A percentile compares a stretch with the other conserved stretches of the same genome.
phyloP scores from a whole-genome alignment of 2,113 vertebrate species.

The Mugil cephalus region DNA sequence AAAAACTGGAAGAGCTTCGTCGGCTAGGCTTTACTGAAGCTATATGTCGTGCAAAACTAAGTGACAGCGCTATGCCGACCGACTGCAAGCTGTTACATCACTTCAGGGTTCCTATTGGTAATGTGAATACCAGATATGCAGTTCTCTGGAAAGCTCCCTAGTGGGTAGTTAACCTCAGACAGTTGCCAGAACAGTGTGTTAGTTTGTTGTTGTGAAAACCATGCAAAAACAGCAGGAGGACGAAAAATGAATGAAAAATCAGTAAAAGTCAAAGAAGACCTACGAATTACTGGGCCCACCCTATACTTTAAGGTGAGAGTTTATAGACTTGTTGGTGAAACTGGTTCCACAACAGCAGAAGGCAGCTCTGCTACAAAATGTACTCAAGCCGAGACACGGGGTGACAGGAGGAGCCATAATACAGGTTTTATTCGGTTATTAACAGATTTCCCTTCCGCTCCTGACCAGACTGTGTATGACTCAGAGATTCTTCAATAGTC shows the following conservation, averaged over 20 bases:
- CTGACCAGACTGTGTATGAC: conserved; percentile 20
- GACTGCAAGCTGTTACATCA: too few relatives aligned
- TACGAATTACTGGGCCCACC: background rate
- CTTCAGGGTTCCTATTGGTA: too few relatives aligned
- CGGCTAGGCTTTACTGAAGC: too few relatives aligned
- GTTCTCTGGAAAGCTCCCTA: too few relatives aligned
- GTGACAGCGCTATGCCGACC: too few relatives aligned
- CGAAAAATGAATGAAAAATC: conserved; percentile 15
- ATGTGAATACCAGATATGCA: too few relatives aligned
- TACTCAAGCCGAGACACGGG: conserved; percentile 33
- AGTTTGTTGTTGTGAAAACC: too few relatives aligned
- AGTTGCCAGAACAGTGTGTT: too few relatives aligned
- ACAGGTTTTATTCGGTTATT: conserved; percentile 44
- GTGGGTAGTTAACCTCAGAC: too few relatives aligned
- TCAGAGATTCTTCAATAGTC: conserved; percentile 19
- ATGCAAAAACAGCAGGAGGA: background rate
- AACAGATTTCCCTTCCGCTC: conserved; percentile 25
- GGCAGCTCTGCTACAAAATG: conserved; percentile 24
- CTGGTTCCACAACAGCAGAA: conserved; percentile 22
- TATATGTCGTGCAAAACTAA: too few relatives aligned
- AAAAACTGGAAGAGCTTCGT: too few relatives aligned
- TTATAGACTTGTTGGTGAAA: conserved; percentile 27
- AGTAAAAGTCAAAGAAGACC: background rate
- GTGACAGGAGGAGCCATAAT: conserved; percentile 48
- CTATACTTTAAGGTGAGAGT: background rate